phyloP scores from a whole-genome alignment of 2,113 vertebrate species.

The Pygoscelis adeliae region DNA sequence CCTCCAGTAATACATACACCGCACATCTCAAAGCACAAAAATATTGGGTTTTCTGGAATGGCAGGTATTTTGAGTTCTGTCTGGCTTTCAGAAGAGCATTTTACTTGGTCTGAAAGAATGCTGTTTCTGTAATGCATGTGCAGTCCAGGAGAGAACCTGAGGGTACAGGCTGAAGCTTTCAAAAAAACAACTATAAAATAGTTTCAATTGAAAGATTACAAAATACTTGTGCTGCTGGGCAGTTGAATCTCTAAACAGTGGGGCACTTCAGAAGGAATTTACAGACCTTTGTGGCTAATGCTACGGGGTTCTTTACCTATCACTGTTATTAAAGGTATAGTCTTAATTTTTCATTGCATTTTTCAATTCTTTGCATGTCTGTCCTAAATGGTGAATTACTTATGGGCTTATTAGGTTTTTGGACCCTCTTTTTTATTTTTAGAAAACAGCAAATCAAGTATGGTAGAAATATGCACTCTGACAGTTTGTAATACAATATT shows the following conservation, averaged over 20 bases:
- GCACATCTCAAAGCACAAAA: neutral
- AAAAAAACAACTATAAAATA: neutral
- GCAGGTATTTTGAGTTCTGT: neutral
- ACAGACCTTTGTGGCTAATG: neutral
- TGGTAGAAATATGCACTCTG: neutral
- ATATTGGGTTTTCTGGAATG: neutral
- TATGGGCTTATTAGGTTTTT: neutral
- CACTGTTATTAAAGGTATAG: neutral
- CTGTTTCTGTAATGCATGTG: neutral
- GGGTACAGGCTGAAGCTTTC: neutral
- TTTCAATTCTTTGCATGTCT: neutral
- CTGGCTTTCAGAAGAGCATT: neutral
- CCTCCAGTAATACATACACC: neutral
- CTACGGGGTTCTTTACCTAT: neutral
- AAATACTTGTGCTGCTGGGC: neutral
- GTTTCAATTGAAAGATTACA: neutral
- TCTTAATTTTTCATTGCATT: neutral
- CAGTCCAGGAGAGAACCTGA: neutral
- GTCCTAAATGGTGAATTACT: neutral
- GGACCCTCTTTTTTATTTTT: neutral
- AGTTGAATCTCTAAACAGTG: neutral
- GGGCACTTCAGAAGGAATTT: neutral
- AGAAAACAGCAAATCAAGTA: neutral
- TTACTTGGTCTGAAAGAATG: neutral
- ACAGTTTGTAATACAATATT: neutral